A percentile compares a stretch with the other conserved stretches of the same genome.
Conservation (phyloP, 53 echinoderm and acorn worm genomes). For the Actinopyga echinites region DNA sequence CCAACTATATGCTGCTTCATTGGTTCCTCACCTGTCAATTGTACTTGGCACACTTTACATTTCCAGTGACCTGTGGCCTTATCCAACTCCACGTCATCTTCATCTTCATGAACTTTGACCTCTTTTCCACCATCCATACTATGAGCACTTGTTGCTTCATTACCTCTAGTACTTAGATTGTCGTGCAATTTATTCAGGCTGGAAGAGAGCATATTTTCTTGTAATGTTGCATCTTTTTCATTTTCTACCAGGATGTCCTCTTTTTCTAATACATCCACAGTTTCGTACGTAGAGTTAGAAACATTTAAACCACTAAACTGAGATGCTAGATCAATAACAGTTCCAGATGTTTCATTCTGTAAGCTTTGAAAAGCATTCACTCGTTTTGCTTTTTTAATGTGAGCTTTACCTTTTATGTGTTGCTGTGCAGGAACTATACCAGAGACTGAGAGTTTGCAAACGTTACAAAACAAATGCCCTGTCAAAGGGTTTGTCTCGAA, state of each 20-base stretch:
- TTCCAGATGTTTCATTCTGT: too few species aligned
- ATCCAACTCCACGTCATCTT: neutral
- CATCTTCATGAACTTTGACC: too few species aligned
- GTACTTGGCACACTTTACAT: neutral
- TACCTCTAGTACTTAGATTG: too few species aligned
- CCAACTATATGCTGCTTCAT: neutral
- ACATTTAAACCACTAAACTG: too few species aligned
- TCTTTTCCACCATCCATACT: neutral
- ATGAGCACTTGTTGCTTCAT: too few species aligned
- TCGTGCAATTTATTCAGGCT: too few species aligned
- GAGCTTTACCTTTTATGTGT: slow-evolving; percentile 2
- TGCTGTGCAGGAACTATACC: slow-evolving; percentile 23
- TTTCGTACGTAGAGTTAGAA: too few species aligned
- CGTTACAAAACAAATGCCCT: slow-evolving; percentile 6
- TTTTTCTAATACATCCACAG: neutral
- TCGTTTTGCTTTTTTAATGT: neutral
- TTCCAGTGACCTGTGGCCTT: neutral
- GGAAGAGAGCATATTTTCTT: neutral
- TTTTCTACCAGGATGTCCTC: neutral
- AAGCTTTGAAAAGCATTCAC: too few species aligned
- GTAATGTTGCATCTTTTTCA: neutral
- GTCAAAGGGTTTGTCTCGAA: slow-evolving; percentile 2
- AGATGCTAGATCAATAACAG: too few species aligned
- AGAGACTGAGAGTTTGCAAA: neutral
- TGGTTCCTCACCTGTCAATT: neutral